A percentile compares a stretch with the other conserved stretches of the same genome.
Evolutionary conservation across 1,140 invertebrate species (phyloP).

Genomic region (Hypsibius dujardini): DNA sequence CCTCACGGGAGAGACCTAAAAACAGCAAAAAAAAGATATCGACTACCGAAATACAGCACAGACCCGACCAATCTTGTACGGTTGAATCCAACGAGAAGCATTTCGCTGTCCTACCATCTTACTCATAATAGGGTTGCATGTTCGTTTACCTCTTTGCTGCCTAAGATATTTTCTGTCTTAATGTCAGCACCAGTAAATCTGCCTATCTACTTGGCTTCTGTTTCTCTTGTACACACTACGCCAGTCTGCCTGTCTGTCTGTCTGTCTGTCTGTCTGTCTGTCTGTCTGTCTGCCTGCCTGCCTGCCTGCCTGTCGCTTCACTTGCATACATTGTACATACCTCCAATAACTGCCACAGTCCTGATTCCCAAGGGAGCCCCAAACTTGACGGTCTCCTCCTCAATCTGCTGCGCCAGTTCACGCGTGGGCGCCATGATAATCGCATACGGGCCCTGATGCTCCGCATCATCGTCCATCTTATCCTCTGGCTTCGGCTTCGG

Average conservation of each 20-base stretch:
- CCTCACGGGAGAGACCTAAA: constrained; percentile 65
- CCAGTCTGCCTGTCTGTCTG: background rate
- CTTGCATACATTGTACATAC: constrained; percentile 30
- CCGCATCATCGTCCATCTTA: constrained; percentile 37
- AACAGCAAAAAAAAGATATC: background rate
- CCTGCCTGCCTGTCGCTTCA: background rate
- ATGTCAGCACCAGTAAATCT: too few species aligned
- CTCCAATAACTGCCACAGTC: constrained; percentile 94
- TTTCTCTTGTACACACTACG: background rate
- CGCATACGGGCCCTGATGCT: constrained; percentile 74
- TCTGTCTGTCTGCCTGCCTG: too few species aligned
- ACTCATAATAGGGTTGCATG: too few species aligned
- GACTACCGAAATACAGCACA: background rate
- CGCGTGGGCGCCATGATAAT: constrained; percentile 95
- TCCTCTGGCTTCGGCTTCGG: constrained; percentile 68
- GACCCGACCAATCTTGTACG: too few species aligned
- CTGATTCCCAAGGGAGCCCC: constrained; percentile 79
- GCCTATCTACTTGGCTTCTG: too few species aligned
- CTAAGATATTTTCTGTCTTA: too few species aligned
- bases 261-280: too few species aligned
- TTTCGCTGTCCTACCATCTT: too few species aligned
- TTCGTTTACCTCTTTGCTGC: too few species aligned
- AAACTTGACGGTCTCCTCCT: constrained; percentile 97
- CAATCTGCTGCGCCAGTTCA: constrained; percentile 97
- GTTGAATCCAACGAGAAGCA: too few species aligned